Conservation (phyloP, 2,113 vertebrate genomes). For the Tylochromis polylepis region DNA sequence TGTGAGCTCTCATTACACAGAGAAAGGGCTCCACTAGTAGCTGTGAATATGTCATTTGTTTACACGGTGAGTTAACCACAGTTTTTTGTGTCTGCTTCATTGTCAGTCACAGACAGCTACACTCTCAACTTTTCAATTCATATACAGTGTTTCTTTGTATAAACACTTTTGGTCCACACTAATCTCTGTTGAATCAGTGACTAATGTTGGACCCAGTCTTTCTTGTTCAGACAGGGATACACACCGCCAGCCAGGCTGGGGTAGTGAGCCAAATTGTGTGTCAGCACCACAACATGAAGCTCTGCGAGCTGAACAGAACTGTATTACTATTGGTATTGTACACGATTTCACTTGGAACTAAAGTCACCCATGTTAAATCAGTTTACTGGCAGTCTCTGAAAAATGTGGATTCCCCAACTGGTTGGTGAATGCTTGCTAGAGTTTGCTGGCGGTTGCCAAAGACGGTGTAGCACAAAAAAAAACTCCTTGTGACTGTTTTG, state of each 20-base stretch:
- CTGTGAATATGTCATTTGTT: constrained; percentile 8
- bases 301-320: not conserved
- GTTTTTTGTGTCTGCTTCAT: not conserved
- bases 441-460: not conserved
- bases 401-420: not conserved
- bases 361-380: not conserved
- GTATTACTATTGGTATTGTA: not conserved
- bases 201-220: not conserved
- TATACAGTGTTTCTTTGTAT: not conserved
- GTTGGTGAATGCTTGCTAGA: not conserved
- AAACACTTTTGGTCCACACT: not conserved
- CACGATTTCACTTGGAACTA: not conserved
- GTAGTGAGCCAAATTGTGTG: not conserved
- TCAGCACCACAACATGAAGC: not conserved
- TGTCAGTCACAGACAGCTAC: not conserved
- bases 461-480: not conserved
- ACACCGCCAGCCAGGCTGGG: not conserved
- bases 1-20: constrained; percentile 12
- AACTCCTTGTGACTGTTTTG: not conserved
- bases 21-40: not conserved
- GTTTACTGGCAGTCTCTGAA: not conserved
- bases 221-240: constrained; percentile 2
- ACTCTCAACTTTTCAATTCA: not conserved
- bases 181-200: constrained; percentile 2
- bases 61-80: not conserved